phyloP scores from a whole-genome alignment of 2,888 invertebrate species.

The Pristionchus japonicus region DNA sequence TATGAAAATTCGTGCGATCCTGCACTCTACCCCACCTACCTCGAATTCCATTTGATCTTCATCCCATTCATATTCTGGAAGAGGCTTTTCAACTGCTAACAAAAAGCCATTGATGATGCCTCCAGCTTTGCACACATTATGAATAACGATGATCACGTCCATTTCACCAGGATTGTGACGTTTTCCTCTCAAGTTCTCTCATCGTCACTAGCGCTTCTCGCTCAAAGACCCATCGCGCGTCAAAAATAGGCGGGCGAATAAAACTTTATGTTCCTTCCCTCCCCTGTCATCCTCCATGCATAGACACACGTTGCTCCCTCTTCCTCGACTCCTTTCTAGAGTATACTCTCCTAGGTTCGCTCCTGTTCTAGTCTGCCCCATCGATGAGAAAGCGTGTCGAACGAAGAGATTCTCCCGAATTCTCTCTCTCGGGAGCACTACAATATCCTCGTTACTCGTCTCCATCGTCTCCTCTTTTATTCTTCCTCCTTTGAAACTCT shows the following conservation, averaged over 20 bases:
- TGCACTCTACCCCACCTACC: background rate
- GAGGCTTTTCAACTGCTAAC: too few relatives aligned
- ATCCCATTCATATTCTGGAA: background rate
- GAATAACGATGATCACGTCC: too few relatives aligned
- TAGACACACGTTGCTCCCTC: constrained; percentile 27
- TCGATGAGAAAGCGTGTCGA: background rate
- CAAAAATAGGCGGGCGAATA: background rate
- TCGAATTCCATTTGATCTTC: background rate
- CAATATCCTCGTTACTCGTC: constrained; percentile 26
- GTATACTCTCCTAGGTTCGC: background rate
- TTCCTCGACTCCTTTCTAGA: background rate
- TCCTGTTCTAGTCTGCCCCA: background rate
- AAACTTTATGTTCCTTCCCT: background rate
- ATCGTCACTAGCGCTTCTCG: too few relatives aligned
- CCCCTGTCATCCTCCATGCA: constrained; percentile 6
- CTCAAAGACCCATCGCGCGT: too few relatives aligned
- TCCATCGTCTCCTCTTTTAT: background rate
- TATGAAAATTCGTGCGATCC: background rate
- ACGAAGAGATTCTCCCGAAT: background rate
- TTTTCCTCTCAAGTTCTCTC: too few relatives aligned
- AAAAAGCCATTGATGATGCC: too few relatives aligned
- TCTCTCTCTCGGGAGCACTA: constrained; percentile 28
- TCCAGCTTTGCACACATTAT: too few relatives aligned
- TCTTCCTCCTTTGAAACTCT: constrained; percentile 7
- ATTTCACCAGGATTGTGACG: too few relatives aligned